A percentile compares a stretch with the other conserved stretches of the same genome.
phyloP scores from a whole-genome alignment of 1,140 invertebrate species.

The Drosophila rhopaloa region DNA sequence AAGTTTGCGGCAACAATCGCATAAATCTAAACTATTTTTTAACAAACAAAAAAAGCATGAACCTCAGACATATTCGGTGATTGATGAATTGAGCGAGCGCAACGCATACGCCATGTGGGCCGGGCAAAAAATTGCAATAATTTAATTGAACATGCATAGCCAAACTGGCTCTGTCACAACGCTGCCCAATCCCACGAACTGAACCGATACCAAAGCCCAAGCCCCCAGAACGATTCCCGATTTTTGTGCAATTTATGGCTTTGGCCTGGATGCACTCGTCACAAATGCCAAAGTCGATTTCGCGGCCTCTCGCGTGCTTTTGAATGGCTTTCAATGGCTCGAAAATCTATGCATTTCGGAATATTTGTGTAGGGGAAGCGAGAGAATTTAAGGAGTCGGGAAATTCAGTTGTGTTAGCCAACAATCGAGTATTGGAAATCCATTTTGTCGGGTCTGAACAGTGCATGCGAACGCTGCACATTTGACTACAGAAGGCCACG shows the following conservation, averaged over 20 bases:
- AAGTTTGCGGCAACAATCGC: slow-evolving; percentile 35
- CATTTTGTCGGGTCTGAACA: slow-evolving; percentile 17
- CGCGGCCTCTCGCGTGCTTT: slow-evolving; percentile 50
- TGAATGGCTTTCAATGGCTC: slow-evolving; percentile 18
- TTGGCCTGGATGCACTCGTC: slow-evolving; percentile 67
- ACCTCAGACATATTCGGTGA: slow-evolving; percentile 49
- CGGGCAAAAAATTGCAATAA: slow-evolving; percentile 65
- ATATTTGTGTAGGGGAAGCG: slow-evolving; percentile 4
- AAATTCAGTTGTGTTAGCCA: slow-evolving; percentile 1
- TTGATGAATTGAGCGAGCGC: slow-evolving; percentile 67
- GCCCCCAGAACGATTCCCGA: slow-evolving; percentile 18
- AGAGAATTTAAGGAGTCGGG: slow-evolving; percentile 17
- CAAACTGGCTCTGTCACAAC: slow-evolving; percentile 45
- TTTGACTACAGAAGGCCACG: slow-evolving; percentile 59
- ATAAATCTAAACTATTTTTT: slow-evolving; percentile 69
- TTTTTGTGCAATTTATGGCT: slow-evolving; percentile 71
- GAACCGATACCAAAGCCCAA: slow-evolving; percentile 20
- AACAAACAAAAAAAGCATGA: slow-evolving; percentile 33
- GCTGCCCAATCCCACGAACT: background rate
- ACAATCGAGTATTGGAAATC: slow-evolving; percentile 33
- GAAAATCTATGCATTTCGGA: slow-evolving; percentile 25
- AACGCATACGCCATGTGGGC: slow-evolving; percentile 67
- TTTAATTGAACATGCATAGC: slow-evolving; percentile 78
- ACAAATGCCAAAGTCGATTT: slow-evolving; percentile 73
- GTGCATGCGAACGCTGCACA: slow-evolving; percentile 37